Conservation (phyloP, 2,113 vertebrate genomes). For the Pangasianodon hypophthalmus region DNA sequence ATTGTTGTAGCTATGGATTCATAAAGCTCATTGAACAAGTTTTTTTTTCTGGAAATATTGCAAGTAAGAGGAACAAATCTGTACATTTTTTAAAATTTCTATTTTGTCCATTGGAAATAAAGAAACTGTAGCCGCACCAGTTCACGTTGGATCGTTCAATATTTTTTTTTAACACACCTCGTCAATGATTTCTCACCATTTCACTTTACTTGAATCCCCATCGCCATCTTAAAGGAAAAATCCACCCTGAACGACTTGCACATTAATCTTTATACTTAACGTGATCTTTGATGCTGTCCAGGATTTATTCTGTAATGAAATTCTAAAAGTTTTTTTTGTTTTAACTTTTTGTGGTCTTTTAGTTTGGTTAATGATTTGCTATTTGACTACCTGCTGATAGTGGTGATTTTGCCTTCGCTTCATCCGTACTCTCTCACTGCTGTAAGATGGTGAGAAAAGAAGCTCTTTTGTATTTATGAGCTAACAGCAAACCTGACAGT, state of each 20-base stretch:
- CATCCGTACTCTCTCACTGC: not conserved
- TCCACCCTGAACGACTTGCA: not conserved
- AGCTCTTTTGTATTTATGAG: not conserved
- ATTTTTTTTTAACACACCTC: not conserved
- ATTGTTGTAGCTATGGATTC: conserved; percentile 19
- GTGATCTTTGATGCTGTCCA: not conserved
- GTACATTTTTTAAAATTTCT: not conserved
- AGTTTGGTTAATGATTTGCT: not conserved
- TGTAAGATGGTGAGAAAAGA: not conserved
- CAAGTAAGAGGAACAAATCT: not conserved
- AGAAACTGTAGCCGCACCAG: not conserved
- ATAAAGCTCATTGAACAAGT: conserved; percentile 56
- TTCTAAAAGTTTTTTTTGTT: not conserved
- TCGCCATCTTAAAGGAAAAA: not conserved
- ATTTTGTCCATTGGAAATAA: not conserved
- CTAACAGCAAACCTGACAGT: not conserved
- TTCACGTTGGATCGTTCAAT: not conserved
- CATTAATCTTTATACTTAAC: not conserved
- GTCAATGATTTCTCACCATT: not conserved
- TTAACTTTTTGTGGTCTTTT: not conserved
- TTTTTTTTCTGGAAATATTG: conserved; percentile 42
- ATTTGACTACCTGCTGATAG: not conserved
- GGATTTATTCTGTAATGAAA: not conserved
- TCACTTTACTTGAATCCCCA: not conserved
- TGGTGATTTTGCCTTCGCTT: not conserved